Percentiles rank a stretch among this genome's conserved stretches.
Evolutionary conservation across 2,888 invertebrate genomes (phyloP).

Genomic region (Scaptomyza cyrtandrae): DNA sequence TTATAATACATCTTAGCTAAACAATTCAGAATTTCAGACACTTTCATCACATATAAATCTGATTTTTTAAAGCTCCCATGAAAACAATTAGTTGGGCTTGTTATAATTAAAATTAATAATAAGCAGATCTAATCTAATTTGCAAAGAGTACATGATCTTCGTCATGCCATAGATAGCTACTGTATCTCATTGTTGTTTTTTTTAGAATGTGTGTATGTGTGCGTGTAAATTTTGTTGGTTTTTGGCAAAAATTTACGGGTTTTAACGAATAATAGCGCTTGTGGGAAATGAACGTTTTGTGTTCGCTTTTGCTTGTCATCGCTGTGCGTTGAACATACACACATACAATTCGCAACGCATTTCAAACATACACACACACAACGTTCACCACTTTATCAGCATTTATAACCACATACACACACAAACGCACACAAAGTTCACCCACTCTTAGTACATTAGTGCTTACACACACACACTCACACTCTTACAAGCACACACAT

Average conservation of each 20-base stretch:
- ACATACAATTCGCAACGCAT: conserved; percentile 58
- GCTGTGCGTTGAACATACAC: conserved; percentile 53
- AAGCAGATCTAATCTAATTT: not conserved
- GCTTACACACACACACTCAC: conserved; percentile 16
- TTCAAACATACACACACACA: conserved; percentile 57
- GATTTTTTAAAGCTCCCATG: not conserved
- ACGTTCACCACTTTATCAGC: conserved; percentile 77
- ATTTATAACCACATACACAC: conserved; percentile 63
- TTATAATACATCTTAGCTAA: not conserved
- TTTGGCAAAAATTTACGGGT: conserved; percentile 75
- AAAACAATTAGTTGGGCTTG: not conserved
- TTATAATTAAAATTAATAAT: not conserved
- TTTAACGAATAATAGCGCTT: conserved; percentile 80
- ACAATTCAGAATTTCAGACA: not conserved
- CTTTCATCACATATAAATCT: not conserved
- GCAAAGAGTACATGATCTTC: conserved; percentile 8
- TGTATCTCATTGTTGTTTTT: conserved; percentile 13
- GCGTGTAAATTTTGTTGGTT: conserved; percentile 54
- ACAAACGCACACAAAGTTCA: not conserved
- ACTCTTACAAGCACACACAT: conserved; percentile 10
- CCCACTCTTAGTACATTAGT: conserved; percentile 68
- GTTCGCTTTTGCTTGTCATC: conserved; percentile 80
- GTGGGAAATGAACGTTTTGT: conserved; percentile 81
- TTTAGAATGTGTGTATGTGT: conserved; percentile 18
- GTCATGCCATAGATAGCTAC: not conserved